Percentiles rank a stretch among this genome's conserved stretches.
Conservation (phyloP, 2,797 vertebrate genomes). For the Cossypha niveicapilla region DNA sequence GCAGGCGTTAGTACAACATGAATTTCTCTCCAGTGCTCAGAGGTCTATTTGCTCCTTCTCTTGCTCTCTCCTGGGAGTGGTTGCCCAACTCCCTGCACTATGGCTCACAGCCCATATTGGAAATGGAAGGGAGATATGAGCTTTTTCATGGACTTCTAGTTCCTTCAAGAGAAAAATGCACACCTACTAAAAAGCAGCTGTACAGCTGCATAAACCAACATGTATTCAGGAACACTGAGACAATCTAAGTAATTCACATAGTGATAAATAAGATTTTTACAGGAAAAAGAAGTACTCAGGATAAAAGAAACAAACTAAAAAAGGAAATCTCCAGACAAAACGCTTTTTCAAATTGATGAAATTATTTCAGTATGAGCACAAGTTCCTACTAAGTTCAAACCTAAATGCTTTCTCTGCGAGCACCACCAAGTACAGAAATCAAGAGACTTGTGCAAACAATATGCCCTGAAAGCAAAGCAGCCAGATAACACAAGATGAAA, state of each 20-base stretch:
- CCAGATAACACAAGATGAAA: constrained; percentile 53
- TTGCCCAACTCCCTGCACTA: not conserved
- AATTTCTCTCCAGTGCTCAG: not conserved
- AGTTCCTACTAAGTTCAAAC: constrained; percentile 61
- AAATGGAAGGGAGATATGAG: not conserved
- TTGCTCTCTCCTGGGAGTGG: not conserved
- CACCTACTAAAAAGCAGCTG: not conserved
- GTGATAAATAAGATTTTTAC: constrained; percentile 23
- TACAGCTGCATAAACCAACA: not conserved
- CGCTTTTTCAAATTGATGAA: constrained; percentile 51
- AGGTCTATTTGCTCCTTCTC: not conserved
- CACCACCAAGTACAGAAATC: constrained; percentile 49
- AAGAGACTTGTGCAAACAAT: constrained; percentile 62
- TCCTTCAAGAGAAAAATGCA: not conserved
- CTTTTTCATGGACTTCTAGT: not conserved
- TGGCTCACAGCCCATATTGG: not conserved
- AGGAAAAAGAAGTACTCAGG: constrained; percentile 10
- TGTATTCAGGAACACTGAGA: constrained; percentile 1
- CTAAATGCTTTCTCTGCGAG: constrained; percentile 58
- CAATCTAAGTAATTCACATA: constrained; percentile 33
- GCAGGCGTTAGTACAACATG: fast-evolving
- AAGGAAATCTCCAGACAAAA: constrained; percentile 39
- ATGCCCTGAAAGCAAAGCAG: constrained; percentile 51
- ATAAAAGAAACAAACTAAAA: constrained; percentile 52
- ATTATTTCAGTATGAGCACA: constrained; percentile 41